Conservation (phyloP, 2,797 vertebrate genomes). For the Sebastes steindachneri region DNA sequence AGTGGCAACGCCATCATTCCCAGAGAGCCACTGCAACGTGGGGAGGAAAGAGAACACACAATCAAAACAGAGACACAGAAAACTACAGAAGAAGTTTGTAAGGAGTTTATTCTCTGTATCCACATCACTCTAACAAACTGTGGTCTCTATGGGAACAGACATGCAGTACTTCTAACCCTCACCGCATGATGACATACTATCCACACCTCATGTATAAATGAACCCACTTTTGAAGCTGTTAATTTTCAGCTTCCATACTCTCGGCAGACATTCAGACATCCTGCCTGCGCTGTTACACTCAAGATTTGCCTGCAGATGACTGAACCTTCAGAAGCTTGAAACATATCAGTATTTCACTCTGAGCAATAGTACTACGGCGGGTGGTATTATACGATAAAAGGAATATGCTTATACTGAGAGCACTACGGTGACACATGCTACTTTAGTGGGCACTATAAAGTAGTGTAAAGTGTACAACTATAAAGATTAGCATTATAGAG, state of each 20-base stretch:
- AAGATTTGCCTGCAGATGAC: not conserved
- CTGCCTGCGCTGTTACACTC: not conserved
- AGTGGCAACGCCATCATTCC: constrained; percentile 87
- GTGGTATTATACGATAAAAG: not conserved
- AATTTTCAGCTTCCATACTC: constrained; percentile 13
- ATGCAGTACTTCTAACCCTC: constrained; percentile 21
- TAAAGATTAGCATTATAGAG: not conserved
- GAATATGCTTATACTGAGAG: not conserved
- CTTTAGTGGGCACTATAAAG: too few species aligned
- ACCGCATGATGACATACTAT: constrained; percentile 32
- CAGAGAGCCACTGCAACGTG: constrained; percentile 63
- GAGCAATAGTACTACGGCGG: not conserved
- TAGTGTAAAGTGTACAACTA: not conserved
- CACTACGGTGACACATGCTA: not conserved
- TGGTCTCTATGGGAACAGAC: constrained; percentile 64
- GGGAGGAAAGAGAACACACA: constrained; percentile 11
- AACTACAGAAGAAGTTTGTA: constrained; percentile 6
- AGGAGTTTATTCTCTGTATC: not conserved
- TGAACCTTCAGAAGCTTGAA: constrained; percentile 2
- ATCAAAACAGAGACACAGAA: constrained; percentile 17
- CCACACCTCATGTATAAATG: constrained; percentile 39
- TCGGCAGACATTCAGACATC: constrained; percentile 1
- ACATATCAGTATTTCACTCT: not conserved
- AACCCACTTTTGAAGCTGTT: constrained; percentile 1
- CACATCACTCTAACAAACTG: constrained; percentile 11